Evolutionary conservation across 2,888 invertebrate species (phyloP).

Genomic region (Doris montereyensis): DNA sequence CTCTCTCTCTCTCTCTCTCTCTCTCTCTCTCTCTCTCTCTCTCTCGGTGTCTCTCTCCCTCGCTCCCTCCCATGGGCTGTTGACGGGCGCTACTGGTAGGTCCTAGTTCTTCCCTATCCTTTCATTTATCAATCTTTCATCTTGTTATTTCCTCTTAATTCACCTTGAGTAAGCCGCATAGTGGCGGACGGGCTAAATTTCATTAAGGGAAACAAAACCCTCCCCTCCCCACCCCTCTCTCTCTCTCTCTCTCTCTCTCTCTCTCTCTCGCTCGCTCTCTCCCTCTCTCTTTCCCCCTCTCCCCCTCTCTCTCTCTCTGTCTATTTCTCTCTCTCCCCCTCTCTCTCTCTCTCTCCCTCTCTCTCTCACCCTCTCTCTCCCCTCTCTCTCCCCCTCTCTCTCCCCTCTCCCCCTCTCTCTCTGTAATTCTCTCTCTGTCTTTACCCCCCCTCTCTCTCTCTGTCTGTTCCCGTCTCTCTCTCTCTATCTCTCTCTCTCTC

Average conservation of each 20-base stretch:
- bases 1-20: background rate
- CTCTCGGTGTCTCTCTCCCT: background rate
- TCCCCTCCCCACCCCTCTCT: background rate
- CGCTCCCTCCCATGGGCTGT: background rate
- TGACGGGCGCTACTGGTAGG: too few relatives aligned
- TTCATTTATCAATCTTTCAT: too few relatives aligned
- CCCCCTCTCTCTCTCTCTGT: background rate
- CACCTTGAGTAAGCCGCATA: too few relatives aligned
- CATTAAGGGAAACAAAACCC: too few relatives aligned
- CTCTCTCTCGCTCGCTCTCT: background rate
- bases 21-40: background rate
- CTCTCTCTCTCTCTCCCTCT: background rate
- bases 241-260: background rate
- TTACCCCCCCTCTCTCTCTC: background rate
- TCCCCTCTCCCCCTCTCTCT: background rate
- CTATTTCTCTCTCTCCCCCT: background rate
- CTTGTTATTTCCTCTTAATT: too few relatives aligned
- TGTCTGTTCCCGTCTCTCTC: too few relatives aligned
- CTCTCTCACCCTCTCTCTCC: background rate
- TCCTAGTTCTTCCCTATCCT: too few relatives aligned
- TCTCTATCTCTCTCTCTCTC: too few relatives aligned
- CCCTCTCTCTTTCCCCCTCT: background rate
- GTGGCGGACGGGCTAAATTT: too few relatives aligned
- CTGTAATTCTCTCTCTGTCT: background rate
- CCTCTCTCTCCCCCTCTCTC: background rate